Conservation (phyloP, 2,888 invertebrate genomes). For the Oeneis ivallda region DNA sequence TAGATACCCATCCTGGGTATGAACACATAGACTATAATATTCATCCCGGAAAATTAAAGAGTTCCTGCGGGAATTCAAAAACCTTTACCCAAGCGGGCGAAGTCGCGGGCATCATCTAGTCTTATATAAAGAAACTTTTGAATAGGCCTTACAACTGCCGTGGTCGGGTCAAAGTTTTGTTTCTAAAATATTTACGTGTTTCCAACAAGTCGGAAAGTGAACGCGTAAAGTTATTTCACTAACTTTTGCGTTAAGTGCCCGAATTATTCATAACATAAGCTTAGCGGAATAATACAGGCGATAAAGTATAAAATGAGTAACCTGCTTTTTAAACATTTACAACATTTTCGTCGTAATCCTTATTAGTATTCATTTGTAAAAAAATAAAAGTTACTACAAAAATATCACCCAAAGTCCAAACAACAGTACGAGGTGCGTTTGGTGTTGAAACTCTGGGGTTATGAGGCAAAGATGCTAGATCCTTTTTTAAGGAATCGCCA, state of each 20-base stretch:
- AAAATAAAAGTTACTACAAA: no score
- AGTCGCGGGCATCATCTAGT: no score
- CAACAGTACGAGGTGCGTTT: no score
- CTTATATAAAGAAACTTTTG: background rate
- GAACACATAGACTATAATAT: no score
- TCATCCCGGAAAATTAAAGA: no score
- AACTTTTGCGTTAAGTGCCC: constrained; percentile 4
- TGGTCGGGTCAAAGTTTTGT: background rate
- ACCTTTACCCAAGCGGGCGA: no score
- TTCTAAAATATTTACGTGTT: constrained; percentile 2
- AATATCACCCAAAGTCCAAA: no score
- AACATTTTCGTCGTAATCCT: constrained; percentile 28
- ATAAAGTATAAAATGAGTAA: background rate
- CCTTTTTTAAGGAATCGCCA: no score
- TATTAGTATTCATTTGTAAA: constrained; percentile 52
- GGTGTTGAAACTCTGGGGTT: no score
- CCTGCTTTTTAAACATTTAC: background rate
- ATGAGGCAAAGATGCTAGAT: no score
- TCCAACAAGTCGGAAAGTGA: background rate
- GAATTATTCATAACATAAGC: constrained; percentile 22
- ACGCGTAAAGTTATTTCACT: constrained; percentile 1
- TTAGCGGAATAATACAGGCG: constrained; percentile 8
- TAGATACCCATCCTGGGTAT: no score
- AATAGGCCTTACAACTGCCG: background rate
- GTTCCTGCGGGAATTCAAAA: no score